Conservation (phyloP, 2,113 vertebrate species). For the Mastomys natalensis region DNA sequence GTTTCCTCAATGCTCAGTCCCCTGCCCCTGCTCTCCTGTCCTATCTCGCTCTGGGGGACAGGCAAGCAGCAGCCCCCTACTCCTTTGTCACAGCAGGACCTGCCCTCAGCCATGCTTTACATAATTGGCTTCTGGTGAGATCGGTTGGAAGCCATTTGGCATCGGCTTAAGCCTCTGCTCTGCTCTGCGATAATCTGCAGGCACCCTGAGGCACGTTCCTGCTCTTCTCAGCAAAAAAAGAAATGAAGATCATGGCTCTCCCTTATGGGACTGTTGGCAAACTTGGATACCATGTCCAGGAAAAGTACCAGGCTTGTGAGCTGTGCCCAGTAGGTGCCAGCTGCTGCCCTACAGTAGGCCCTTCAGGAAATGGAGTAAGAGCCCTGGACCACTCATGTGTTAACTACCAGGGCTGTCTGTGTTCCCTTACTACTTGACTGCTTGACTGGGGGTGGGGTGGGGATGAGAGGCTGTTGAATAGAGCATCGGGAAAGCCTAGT, state of each 20-base stretch:
- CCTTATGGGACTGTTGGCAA: not conserved
- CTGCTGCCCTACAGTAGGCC: not conserved
- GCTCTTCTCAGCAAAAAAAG: not conserved
- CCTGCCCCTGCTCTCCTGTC: not conserved
- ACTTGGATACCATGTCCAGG: not conserved
- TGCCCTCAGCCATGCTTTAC: slow-evolving; percentile 62
- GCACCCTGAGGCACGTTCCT: not conserved
- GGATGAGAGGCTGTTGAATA: not conserved
- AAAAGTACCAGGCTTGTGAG: slow-evolving; percentile 1
- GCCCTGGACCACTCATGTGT: not conserved
- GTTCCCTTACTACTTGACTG: not conserved
- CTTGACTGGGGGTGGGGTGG: not conserved
- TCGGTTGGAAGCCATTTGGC: slow-evolving; percentile 51
- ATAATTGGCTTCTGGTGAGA: slow-evolving; percentile 65
- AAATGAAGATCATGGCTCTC: not conserved
- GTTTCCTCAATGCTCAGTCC: not conserved
- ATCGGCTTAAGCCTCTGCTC: slow-evolving; percentile 35
- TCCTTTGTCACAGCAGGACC: not conserved
- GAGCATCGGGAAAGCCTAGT: not conserved
- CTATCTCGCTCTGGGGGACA: not conserved
- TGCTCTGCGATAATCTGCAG: slow-evolving; percentile 24
- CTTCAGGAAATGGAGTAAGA: not conserved
- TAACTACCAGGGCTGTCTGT: not conserved
- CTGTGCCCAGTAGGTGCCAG: not conserved
- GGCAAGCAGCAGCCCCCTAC: not conserved